A percentile compares a stretch with the other conserved stretches of the same genome.
Evolutionary conservation across 2,113 vertebrate species (phyloP).

Genomic region (Oxyruncus cristatus): DNA sequence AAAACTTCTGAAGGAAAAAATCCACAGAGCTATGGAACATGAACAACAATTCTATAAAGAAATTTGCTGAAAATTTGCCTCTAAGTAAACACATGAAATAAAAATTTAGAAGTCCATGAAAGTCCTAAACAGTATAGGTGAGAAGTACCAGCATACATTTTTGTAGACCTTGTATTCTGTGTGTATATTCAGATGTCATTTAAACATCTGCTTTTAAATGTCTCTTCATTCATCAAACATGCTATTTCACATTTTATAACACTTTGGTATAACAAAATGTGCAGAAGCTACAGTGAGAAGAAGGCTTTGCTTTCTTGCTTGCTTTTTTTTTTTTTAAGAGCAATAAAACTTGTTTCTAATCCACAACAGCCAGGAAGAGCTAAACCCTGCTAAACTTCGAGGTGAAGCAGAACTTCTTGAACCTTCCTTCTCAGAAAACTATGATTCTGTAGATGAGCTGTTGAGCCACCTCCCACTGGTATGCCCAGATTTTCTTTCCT

Average conservation of each 20-base stretch:
- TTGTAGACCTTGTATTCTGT: neutral
- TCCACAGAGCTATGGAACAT: neutral
- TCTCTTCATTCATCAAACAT: neutral
- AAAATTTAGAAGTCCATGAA: neutral
- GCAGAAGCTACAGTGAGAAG: neutral
- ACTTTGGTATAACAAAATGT: neutral
- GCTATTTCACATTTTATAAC: neutral
- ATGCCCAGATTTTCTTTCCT: constrained; percentile 9
- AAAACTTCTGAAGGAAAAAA: neutral
- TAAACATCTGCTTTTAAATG: neutral
- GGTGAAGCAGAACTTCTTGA: constrained; percentile 83
- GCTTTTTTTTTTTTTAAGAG: neutral
- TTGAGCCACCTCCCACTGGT: constrained; percentile 85
- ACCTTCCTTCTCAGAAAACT: constrained; percentile 83
- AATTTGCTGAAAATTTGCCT: neutral
- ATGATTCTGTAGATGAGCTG: constrained; percentile 81
- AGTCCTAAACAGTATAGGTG: neutral
- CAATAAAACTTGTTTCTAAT: constrained; percentile 14
- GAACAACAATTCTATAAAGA: neutral
- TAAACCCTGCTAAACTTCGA: constrained; percentile 71
- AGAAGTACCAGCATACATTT: neutral
- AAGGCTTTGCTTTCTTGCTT: neutral
- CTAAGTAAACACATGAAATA: neutral
- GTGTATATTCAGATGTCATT: neutral
- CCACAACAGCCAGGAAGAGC: constrained; percentile 81